A percentile compares a stretch with the other conserved stretches of the same genome.
These are phyloP conservation scores for Helicoverpa assulta DNA, from an alignment of 2,888 invertebrate genomes.

Conservation along the genomic window DNA sequence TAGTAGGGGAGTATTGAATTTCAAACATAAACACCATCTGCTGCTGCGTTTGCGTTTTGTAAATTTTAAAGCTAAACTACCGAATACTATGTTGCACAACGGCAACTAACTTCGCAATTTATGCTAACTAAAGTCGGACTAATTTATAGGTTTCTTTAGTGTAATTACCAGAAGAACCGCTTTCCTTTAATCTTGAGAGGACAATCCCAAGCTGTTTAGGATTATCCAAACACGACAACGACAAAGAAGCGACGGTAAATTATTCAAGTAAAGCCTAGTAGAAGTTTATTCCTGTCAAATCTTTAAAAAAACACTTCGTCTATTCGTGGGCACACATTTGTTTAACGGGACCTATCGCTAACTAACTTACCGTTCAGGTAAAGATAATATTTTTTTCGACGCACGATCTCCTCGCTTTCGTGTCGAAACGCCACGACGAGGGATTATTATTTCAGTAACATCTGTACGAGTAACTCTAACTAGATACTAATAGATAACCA, in stretches of 20 bases:
- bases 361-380: constrained; percentile 71
- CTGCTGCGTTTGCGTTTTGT: constrained; percentile 61
- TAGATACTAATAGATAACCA: constrained; percentile 90
- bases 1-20: constrained; percentile 67
- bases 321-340: constrained; percentile 65
- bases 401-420: constrained; percentile 66
- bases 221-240: constrained; percentile 24
- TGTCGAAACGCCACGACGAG: constrained; percentile 63
- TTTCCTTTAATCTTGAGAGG: constrained; percentile 28
- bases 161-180: constrained; percentile 36
- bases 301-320: constrained; percentile 53
- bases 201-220: constrained; percentile 16
- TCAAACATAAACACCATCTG: constrained; percentile 68
- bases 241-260: constrained; percentile 47
- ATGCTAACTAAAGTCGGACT: constrained; percentile 36
- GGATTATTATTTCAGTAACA: constrained; percentile 88
- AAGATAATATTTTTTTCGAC: constrained; percentile 72
- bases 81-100: constrained; percentile 51
- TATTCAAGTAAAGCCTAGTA: constrained; percentile 48
- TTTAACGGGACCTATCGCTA: constrained; percentile 69
- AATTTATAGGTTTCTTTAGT: constrained; percentile 45
- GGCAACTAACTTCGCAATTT: constrained; percentile 53
- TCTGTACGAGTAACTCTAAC: constrained; percentile 87
- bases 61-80: constrained; percentile 56
- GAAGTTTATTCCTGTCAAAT: constrained; percentile 58